Percentiles rank a stretch among this genome's conserved stretches.
Conservation (phyloP, 2,113 vertebrate genomes). For the Melanotaenia duboulayi region DNA sequence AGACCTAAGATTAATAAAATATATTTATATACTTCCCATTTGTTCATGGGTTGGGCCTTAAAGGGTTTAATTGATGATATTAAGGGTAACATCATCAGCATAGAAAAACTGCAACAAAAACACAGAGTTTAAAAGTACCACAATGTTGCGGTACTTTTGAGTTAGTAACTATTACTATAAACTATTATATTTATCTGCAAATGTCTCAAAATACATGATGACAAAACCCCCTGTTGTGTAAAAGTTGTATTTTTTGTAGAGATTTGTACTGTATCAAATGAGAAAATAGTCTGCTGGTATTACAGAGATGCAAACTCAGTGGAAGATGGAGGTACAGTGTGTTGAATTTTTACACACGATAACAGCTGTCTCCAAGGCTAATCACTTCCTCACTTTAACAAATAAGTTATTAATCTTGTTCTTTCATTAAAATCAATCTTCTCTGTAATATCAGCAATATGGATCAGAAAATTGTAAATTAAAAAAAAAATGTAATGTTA, state of each 20-base stretch:
- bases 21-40: too few relatives aligned
- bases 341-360: not conserved
- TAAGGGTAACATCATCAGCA: too few relatives aligned
- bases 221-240: not conserved
- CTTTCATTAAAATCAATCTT: not conserved
- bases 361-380: not conserved
- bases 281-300: not conserved
- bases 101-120: not conserved
- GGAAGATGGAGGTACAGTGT: not conserved
- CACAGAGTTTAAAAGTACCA: not conserved
- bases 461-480: too few relatives aligned
- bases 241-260: not conserved
- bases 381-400: not conserved
- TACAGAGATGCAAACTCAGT: not conserved
- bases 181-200: not conserved
- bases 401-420: not conserved
- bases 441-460: not conserved
- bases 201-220: not conserved
- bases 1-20: too few relatives aligned
- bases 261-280: conserved; percentile 1
- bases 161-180: too few relatives aligned
- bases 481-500: not conserved
- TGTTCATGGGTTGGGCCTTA: too few relatives aligned
- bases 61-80: too few relatives aligned
- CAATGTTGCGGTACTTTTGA: too few relatives aligned